A percentile compares a stretch with the other conserved stretches of the same genome.
Conservation (phyloP, 2,888 invertebrate species). For the Spodoptera picta region DNA sequence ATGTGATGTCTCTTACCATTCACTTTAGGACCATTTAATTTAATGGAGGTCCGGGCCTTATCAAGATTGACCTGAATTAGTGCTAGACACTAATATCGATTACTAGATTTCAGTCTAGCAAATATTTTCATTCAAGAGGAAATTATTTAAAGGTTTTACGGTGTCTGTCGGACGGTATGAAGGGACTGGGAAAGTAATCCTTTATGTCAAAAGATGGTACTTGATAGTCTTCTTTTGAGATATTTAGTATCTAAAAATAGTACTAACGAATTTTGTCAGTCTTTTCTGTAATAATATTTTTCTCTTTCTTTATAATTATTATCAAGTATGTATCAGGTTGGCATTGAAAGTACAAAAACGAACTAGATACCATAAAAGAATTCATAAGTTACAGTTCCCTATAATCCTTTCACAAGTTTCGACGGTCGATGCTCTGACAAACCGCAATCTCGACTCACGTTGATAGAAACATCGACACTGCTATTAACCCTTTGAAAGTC, state of each 20-base stretch:
- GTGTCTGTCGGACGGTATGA: background rate
- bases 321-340: too few relatives aligned
- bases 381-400: too few relatives aligned
- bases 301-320: too few relatives aligned
- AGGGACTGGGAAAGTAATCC: background rate
- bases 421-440: background rate
- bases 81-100: constrained; percentile 55
- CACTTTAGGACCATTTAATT: constrained; percentile 64
- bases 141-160: constrained; percentile 23
- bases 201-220: background rate
- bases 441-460: constrained; percentile 27
- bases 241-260: too few relatives aligned
- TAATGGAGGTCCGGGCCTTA: constrained; percentile 64
- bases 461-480: constrained; percentile 36
- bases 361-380: too few relatives aligned
- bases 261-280: too few relatives aligned
- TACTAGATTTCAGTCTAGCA: constrained; percentile 35
- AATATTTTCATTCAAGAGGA: constrained; percentile 36
- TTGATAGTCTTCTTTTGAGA: background rate
- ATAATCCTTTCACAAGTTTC: background rate
- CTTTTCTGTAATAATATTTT: too few relatives aligned
- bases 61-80: constrained; percentile 66
- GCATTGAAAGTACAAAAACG: too few relatives aligned
- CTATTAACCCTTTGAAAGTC: constrained; percentile 60
- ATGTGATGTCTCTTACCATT: constrained; percentile 62